Evolutionary conservation across 1,140 invertebrate species (phyloP).

Genomic region (Drosophila kanapiae): DNA sequence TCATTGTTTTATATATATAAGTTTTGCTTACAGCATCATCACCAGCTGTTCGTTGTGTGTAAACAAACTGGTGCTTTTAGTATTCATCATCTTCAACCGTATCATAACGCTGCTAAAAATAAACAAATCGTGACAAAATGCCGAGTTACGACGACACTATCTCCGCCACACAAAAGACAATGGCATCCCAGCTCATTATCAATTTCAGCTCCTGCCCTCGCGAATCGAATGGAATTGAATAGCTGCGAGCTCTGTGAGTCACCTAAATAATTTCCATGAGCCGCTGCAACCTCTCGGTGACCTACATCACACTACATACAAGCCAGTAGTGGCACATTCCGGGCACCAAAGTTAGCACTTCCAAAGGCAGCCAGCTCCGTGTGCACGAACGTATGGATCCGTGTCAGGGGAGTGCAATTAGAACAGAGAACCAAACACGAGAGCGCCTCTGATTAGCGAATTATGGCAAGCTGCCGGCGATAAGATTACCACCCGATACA

Average conservation of each 20-base stretch:
- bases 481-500: constrained; percentile 38
- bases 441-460: constrained; percentile 53
- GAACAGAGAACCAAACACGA: constrained; percentile 34
- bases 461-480: constrained; percentile 45
- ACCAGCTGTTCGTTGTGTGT: constrained; percentile 10
- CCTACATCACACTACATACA: constrained; percentile 59
- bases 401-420: constrained; percentile 47
- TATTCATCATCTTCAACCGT: constrained; percentile 27
- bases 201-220: constrained; percentile 8
- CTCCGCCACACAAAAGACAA: constrained; percentile 46
- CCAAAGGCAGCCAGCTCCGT: constrained; percentile 17
- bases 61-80: constrained; percentile 27
- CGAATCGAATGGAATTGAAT: constrained; percentile 19
- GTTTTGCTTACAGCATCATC: constrained; percentile 31
- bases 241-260: constrained; percentile 39
- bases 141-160: constrained; percentile 5
- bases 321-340: constrained; percentile 37
- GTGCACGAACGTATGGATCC: constrained; percentile 1
- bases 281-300: constrained; percentile 63
- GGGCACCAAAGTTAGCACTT: constrained; percentile 51
- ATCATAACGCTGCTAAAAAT: constrained; percentile 63
- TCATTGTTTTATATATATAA: constrained; percentile 5
- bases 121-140: constrained; percentile 73
- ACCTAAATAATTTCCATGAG: constrained; percentile 36
- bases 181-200: constrained; percentile 56